Conservation (phyloP, 1,140 invertebrate genomes). For the Odontomachus brunneus region DNA sequence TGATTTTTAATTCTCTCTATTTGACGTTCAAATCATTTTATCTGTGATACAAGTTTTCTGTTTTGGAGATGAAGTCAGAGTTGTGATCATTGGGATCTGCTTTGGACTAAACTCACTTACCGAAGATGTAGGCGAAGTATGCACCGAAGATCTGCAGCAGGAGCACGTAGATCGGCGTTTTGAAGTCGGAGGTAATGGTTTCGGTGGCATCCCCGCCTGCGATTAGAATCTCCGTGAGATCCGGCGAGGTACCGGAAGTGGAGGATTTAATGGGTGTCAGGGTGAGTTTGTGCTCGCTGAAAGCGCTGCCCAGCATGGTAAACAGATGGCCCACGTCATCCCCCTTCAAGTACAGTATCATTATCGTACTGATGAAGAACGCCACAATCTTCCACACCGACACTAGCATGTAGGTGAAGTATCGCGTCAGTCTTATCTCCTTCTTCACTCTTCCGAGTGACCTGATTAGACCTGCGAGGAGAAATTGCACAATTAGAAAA, state of each 20-base stretch:
- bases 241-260: conserved; percentile 87
- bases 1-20: too few relatives aligned
- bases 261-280: conserved; percentile 83
- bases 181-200: conserved; percentile 89
- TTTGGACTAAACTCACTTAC: conserved; percentile 78
- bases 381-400: conserved; percentile 95
- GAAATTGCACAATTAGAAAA: conserved; percentile 57
- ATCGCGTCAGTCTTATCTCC: conserved; percentile 91
- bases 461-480: conserved; percentile 90
- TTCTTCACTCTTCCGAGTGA: conserved; percentile 93
- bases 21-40: too few relatives aligned
- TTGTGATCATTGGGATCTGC: too few relatives aligned
- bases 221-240: conserved; percentile 89
- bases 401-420: conserved; percentile 95
- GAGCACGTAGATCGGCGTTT: conserved; percentile 92
- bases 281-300: conserved; percentile 91
- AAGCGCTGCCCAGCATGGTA: conserved; percentile 90
- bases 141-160: conserved; percentile 93
- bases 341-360: conserved; percentile 91
- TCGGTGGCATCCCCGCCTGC: conserved; percentile 89
- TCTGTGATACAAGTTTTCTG: too few relatives aligned
- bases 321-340: conserved; percentile 93
- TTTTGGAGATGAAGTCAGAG: too few relatives aligned
- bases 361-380: conserved; percentile 91
- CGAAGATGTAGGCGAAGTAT: conserved; percentile 96